These are phyloP conservation scores for Tethea ocularis DNA, from an alignment of 2,888 invertebrate species.

Conservation along the genomic window DNA sequence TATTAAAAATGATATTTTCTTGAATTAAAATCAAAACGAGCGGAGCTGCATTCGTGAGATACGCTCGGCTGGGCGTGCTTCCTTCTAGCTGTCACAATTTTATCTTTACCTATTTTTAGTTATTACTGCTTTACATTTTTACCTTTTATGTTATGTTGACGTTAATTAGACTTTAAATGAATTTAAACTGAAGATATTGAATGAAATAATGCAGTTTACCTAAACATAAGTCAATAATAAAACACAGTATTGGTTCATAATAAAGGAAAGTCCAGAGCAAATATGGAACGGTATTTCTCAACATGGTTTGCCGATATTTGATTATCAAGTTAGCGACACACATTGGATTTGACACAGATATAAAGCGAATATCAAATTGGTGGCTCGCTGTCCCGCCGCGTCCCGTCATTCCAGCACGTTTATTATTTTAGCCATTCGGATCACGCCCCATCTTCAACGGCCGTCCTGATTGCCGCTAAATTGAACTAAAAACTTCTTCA, in stretches of 20 bases:
- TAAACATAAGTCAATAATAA: too few species aligned
- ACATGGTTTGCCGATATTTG: constrained; percentile 7
- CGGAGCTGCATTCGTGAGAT: constrained; percentile 62
- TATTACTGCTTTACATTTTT: constrained; percentile 57
- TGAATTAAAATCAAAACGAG: constrained; percentile 62
- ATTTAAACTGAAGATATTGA: constrained; percentile 7
- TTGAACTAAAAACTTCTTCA: constrained; percentile 84
- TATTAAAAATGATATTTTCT: constrained; percentile 53
- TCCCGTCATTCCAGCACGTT: constrained; percentile 70
- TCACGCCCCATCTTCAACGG: constrained; percentile 82
- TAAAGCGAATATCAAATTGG: constrained; percentile 70
- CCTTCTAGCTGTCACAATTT: constrained; percentile 67
- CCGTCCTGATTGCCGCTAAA: constrained; percentile 83
- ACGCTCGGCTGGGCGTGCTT: constrained; percentile 61
- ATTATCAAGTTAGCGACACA: constrained; percentile 8
- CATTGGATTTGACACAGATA: constrained; percentile 40
- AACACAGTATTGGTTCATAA: too few species aligned
- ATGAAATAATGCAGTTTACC: too few species aligned
- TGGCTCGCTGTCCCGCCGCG: constrained; percentile 59
- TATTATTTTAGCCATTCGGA: constrained; percentile 80
- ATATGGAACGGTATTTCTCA: not conserved
- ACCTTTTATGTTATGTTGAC: constrained; percentile 44
- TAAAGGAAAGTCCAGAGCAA: not conserved
- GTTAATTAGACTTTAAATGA: constrained; percentile 43
- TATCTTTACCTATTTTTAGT: constrained; percentile 65